Evolutionary conservation across 2,888 invertebrate species (phyloP), one percentile per base, ranked within the genome.

Genomic region (Plemyria rubiginata): DNA sequence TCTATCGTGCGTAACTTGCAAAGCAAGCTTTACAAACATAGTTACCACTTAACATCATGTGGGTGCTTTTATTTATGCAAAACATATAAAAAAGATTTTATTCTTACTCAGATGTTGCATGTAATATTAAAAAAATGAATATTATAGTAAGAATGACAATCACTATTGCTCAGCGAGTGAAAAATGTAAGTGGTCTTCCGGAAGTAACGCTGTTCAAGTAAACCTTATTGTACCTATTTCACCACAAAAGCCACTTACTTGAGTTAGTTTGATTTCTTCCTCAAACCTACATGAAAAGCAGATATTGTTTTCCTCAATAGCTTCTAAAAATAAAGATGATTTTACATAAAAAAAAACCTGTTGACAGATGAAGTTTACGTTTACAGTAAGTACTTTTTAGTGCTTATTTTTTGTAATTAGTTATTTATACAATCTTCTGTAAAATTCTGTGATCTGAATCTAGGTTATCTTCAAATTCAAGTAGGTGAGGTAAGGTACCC

Each of bases 241-340:
- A 65, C 70, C 59, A 67, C 66, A 71, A 62, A 72, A 66, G 62
- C 70, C 68, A 74, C 72, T 73, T 72, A 70, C 57, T 72, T 72
- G 71, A 74, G 76, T 72, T 72, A 74, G 76, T 79, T 75, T 74
- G 70, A 70, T 75, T 74, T 70, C 50, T 66, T 73, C 70, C 70
- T 72, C 57, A 54, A 72, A 70, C 68, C 52, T 70, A 70, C 73
- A 74, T 73, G 70, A 72, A 75, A 76, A 66, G 64, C 61, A 66
- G 71, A 67, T 68, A 76, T 73, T 75, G 70, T 74, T 79, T 70
- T 70, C 68, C 67, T 76, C 74, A 78, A 75, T 73, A 68, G 70
- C 70, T 66, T 70, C 77, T 77, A 70, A 73, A 76, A 77, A 79
- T 77, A 9, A 11, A 74, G 76, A 73, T 72, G 71, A 67, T 36